These are phyloP conservation scores for Notarius lentiginosus DNA, from an alignment of 2,113 vertebrate genomes.

Conservation along the genomic window DNA sequence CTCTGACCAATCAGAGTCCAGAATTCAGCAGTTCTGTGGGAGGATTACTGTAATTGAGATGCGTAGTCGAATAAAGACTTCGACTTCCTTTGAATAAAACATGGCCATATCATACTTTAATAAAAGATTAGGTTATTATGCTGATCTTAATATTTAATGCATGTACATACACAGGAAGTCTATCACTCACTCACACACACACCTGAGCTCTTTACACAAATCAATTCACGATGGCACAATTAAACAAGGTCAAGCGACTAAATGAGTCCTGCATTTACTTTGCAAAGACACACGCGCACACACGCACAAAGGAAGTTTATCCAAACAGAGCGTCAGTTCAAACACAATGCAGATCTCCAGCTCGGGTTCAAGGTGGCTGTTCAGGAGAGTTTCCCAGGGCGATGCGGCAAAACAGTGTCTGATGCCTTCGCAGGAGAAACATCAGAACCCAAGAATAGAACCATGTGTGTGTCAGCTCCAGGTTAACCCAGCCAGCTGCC, in stretches of 20 bases:
- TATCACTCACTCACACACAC: background rate
- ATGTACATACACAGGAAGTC: background rate
- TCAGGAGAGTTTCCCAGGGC: slow-evolving; percentile 18
- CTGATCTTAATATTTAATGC: background rate
- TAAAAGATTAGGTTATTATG: background rate
- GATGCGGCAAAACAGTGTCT: slow-evolving; percentile 1
- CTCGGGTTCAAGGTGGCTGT: slow-evolving; percentile 35
- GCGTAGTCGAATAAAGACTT: background rate
- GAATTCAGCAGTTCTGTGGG: background rate
- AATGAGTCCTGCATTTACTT: background rate
- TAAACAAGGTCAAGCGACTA: slow-evolving; percentile 2
- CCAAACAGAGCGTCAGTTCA: slow-evolving; percentile 30
- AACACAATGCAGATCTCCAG: slow-evolving; percentile 25
- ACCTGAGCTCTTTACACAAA: background rate
- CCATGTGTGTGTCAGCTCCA: background rate
- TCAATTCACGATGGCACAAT: background rate
- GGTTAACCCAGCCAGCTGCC: slow-evolving; percentile 21
- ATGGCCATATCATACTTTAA: background rate
- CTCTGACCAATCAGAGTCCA: background rate
- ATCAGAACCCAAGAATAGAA: slow-evolving; percentile 1
- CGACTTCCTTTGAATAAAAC: background rate
- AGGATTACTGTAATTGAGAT: background rate
- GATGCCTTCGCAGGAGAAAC: background rate
- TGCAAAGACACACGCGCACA: background rate
- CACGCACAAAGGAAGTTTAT: background rate